Percentiles rank a stretch among this genome's conserved stretches.
phyloP scores from a whole-genome alignment of 2,113 vertebrate genomes.

The Sialia sialis region DNA sequence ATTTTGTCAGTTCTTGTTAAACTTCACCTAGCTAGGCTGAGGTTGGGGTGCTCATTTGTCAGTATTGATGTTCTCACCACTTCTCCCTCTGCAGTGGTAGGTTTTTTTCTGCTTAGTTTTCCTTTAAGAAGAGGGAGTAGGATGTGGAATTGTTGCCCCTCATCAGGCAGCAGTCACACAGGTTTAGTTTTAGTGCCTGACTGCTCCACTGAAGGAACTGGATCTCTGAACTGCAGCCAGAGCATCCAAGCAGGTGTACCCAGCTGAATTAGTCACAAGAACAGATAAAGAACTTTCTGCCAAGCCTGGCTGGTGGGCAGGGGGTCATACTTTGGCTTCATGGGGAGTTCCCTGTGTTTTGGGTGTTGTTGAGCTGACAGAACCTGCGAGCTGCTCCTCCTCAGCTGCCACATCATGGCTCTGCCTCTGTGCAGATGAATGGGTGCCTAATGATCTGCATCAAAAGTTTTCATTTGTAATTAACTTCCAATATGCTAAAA shows the following conservation, averaged over 20 bases:
- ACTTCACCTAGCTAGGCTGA: neutral
- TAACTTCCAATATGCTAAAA: neutral
- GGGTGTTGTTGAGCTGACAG: neutral
- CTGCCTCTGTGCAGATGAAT: neutral
- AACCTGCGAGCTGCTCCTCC: neutral
- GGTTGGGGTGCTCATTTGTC: neutral
- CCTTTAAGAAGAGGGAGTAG: neutral
- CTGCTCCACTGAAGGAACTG: neutral
- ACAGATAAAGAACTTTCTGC: neutral
- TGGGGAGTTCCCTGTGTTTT: neutral
- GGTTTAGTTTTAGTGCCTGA: neutral
- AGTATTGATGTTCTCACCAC: neutral
- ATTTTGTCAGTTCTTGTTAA: neutral
- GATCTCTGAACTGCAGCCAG: neutral
- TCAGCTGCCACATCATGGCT: neutral
- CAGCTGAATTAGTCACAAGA: neutral
- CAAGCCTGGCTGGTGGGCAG: neutral
- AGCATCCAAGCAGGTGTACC: fast-evolving
- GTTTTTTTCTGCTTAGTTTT: neutral
- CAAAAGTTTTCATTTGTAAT: neutral
- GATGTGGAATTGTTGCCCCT: neutral
- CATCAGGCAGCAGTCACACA: neutral
- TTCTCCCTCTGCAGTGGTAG: neutral
- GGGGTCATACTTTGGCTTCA: neutral
- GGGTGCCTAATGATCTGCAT: neutral